A percentile compares a stretch with the other conserved stretches of the same genome.
These are phyloP conservation scores for Agelas oroides DNA, from an alignment of 37 sponge, comb jelly and placozoan species.

Conservation along the genomic window DNA sequence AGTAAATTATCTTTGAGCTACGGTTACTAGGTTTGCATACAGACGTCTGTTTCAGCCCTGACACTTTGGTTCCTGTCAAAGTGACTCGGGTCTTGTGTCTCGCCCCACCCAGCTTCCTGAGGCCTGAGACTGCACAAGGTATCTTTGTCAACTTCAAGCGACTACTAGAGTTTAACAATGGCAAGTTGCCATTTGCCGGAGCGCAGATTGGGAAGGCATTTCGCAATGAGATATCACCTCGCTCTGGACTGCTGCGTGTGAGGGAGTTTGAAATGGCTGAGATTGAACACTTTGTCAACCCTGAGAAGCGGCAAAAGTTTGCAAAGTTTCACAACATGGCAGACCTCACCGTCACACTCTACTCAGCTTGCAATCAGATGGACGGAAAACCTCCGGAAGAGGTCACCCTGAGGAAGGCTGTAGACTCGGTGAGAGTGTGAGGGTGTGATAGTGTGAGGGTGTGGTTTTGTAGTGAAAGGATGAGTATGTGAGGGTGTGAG, in stretches of 20 bases:
- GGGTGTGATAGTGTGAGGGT: too few species aligned
- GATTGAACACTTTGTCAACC: slow-evolving; percentile 97
- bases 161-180: slow-evolving; percentile 95
- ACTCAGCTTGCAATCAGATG: slow-evolving; percentile 80
- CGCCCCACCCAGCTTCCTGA: slow-evolving; percentile 83
- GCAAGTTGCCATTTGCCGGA: slow-evolving; percentile 95
- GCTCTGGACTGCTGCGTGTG: slow-evolving; percentile 93
- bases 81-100: too few species aligned
- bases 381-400: slow-evolving; percentile 63
- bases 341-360: slow-evolving; percentile 65
- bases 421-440: slow-evolving; percentile 46
- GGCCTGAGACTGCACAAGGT: slow-evolving; percentile 99
- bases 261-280: slow-evolving; percentile 97
- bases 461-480: too few species aligned
- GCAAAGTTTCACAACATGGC: slow-evolving; percentile 73
- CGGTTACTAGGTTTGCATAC: too few species aligned
- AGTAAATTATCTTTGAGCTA: too few species aligned
- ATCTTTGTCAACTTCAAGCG: slow-evolving; percentile 99
- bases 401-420: slow-evolving; percentile 83
- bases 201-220: slow-evolving; percentile 95
- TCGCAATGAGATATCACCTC: slow-evolving; percentile 96
- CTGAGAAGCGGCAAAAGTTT: slow-evolving; percentile 72
- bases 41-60: too few species aligned
- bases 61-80: too few species aligned
- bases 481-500: too few species aligned